Evolutionary conservation across 2,888 invertebrate species (phyloP).

Genomic region (Tenodera sinensis): DNA sequence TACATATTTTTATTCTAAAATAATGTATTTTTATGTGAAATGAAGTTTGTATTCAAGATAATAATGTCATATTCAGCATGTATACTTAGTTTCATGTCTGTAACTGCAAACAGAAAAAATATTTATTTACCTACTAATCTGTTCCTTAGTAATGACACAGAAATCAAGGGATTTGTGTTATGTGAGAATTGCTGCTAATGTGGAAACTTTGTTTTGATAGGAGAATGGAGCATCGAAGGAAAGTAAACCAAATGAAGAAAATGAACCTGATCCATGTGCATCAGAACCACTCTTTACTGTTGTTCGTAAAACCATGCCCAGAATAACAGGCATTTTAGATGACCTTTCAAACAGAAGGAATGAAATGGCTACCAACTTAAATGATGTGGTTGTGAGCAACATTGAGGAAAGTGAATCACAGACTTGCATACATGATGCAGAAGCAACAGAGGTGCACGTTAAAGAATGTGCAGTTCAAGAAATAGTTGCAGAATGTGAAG

Average conservation of each 20-base stretch:
- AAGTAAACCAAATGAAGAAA: neutral
- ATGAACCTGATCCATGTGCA: neutral
- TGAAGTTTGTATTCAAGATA: too few species aligned
- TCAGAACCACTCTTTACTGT: neutral
- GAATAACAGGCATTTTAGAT: neutral
- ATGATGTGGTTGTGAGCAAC: neutral
- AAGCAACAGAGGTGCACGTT: neutral
- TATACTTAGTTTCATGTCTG: too few species aligned
- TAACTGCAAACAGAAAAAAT: too few species aligned
- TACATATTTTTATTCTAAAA: too few species aligned
- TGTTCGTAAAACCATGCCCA: neutral
- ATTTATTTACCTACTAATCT: too few species aligned
- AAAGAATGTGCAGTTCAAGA: neutral
- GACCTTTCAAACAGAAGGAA: neutral
- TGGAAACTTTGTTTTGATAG: neutral
- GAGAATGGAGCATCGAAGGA: neutral
- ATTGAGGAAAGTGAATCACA: neutral
- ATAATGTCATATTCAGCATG: too few species aligned
- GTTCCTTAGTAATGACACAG: too few species aligned
- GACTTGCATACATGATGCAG: neutral
- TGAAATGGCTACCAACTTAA: neutral
- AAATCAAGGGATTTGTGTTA: too few species aligned
- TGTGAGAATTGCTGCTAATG: neutral
- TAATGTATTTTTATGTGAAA: too few species aligned
- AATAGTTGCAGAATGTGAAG: neutral